Evolutionary conservation across 2,113 vertebrate genomes (phyloP).

Genomic region (Romanogobio albipinnatus): DNA sequence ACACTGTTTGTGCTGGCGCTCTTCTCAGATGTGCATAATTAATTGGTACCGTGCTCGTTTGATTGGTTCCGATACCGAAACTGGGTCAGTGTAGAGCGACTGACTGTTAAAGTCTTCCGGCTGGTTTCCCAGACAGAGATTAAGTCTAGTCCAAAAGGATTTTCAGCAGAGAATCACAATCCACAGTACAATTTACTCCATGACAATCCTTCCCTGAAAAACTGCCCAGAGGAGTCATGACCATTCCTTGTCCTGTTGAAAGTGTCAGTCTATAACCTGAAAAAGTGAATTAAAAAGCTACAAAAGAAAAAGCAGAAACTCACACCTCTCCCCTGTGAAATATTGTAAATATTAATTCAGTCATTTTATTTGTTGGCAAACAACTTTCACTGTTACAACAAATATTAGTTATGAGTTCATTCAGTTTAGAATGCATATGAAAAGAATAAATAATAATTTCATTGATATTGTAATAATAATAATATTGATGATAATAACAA

Average conservation of each 20-base stretch:
- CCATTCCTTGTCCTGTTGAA: not conserved
- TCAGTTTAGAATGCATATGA: conserved; percentile 96
- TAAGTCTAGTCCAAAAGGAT: conserved; percentile 30
- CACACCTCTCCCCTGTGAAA: conserved; percentile 66
- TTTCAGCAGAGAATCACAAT: conserved; percentile 36
- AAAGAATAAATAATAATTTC: conserved; percentile 95
- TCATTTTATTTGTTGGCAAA: conserved; percentile 99
- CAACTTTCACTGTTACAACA: conserved; percentile 99
- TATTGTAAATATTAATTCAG: conserved; percentile 89
- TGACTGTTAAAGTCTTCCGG: conserved; percentile 15
- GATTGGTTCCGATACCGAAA: conserved; percentile 7
- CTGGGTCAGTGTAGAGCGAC: not conserved
- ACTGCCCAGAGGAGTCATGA: conserved; percentile 7
- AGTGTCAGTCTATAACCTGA: not conserved
- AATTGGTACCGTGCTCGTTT: conserved; percentile 34
- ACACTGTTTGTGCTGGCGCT: conserved; percentile 49
- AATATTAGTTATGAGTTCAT: conserved; percentile 99
- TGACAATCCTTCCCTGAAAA: conserved; percentile 34
- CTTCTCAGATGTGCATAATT: conserved; percentile 51
- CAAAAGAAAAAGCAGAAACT: conserved; percentile 42
- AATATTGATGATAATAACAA: conserved; percentile 70
- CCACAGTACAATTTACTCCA: conserved; percentile 35
- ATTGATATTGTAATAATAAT: conserved; percentile 80
- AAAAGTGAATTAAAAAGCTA: conserved; percentile 18
- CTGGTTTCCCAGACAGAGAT: conserved; percentile 32